Base-by-base conservation (phyloP, 2,113 vertebrate species). In the Oncorhynchus nerka region DNA sequence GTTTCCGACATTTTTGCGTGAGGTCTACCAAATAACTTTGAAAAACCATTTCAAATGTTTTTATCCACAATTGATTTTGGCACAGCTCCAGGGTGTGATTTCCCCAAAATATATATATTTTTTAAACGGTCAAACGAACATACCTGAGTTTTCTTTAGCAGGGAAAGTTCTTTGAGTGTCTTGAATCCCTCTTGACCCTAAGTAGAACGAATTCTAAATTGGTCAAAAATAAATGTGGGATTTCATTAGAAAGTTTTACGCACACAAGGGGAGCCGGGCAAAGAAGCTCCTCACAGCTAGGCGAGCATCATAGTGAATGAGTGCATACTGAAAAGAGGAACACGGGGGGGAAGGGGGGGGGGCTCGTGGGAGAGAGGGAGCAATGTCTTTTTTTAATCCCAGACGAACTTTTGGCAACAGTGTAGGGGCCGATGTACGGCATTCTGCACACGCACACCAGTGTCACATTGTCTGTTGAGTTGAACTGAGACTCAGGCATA, bases 231-330 rank as follows among this genome's bases (percentile, higher is more conserved):
- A 80, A 76, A 85, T 89, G 75, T 77, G 84, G 68, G 89, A 80
- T 92, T 90, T 94, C 92, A 92, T 92, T 90, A 89, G 88, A 93
- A 89, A 86, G 85, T 87, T 89, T 83, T 81, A 84, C 75, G 81
- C 87, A 66, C 45, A 83, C 80, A 80, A 28, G 77, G 80, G 80
- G 84, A 79, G 79, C 80, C 79, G 77, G 83, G 74, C 72, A 68
- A 73, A 91, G 85, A 84, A 75, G 71, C 87, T 93, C 88, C 91
- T 90, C 74, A 87, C 89, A 89, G 9, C 39, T 45, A 45, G 82
- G 81, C 88, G 88, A 88, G 86, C 93, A 93, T 91, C 90, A 71
- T 91, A 87, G 91, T 94, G 94, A 94, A 93, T 91, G 91, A 86
- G 88, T 45, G 78, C 32, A 69, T 22, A 55, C 80, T 78, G 83